phyloP scores from a whole-genome alignment of 2,888 invertebrate species.

The Conus canariensis region DNA sequence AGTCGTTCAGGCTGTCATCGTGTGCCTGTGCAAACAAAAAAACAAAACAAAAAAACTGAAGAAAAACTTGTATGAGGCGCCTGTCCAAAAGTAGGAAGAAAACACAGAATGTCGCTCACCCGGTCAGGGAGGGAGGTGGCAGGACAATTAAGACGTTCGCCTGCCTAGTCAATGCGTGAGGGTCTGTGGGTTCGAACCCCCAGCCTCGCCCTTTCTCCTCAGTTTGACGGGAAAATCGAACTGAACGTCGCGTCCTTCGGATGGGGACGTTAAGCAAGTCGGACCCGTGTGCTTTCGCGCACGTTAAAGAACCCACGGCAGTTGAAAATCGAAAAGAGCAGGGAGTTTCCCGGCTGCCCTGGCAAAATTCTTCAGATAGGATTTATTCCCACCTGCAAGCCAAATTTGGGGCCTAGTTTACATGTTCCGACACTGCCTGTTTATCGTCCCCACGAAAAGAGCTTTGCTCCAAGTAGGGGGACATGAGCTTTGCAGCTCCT shows the following conservation, averaged over 20 bases:
- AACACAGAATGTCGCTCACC: background rate
- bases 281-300: too few species aligned
- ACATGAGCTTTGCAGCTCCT: too few species aligned
- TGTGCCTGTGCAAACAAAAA: background rate
- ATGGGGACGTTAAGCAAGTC: background rate
- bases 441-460: too few species aligned
- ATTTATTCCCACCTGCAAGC: too few species aligned
- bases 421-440: too few species aligned
- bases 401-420: too few species aligned
- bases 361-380: too few species aligned
- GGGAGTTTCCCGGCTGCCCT: too few species aligned
- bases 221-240: background rate
- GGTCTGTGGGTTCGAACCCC: background rate
- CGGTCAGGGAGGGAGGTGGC: background rate
- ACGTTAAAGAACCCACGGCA: too few species aligned
- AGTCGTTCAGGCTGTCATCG: too few species aligned
- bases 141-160: conserved; percentile 15
- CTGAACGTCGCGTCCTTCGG: background rate
- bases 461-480: too few species aligned
- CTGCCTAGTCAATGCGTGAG: background rate
- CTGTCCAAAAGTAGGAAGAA: background rate
- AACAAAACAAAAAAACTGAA: background rate
- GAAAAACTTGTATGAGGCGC: background rate
- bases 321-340: too few species aligned
- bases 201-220: conserved; percentile 11